Conservation (phyloP, 2,113 vertebrate genomes). For the Montifringilla adamsi region DNA sequence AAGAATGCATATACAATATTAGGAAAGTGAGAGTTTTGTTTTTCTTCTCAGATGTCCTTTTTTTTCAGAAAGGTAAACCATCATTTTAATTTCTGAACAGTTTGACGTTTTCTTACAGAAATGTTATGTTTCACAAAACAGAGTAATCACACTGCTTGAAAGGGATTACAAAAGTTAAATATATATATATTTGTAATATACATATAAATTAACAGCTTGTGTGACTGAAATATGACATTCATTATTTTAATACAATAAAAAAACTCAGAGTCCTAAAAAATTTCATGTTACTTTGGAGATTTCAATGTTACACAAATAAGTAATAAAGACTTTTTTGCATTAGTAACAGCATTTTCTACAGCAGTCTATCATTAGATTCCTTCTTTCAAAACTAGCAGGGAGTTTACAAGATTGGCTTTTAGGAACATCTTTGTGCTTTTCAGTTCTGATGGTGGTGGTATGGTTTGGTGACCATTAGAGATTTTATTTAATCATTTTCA, state of each 20-base stretch:
- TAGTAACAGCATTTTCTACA: not conserved
- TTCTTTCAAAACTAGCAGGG: not conserved
- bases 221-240: not conserved
- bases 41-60: not conserved
- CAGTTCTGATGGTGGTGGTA: not conserved
- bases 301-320: not conserved
- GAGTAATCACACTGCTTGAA: not conserved
- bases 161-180: not conserved
- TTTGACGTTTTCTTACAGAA: not conserved
- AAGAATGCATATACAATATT: not conserved
- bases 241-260: not conserved
- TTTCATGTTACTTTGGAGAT: not conserved
- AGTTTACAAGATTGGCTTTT: not conserved
- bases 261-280: not conserved
- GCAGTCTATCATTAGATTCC: not conserved
- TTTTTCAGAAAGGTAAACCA: not conserved
- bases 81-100: not conserved
- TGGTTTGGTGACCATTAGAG: not conserved
- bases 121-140: not conserved
- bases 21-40: not conserved
- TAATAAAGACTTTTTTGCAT: not conserved
- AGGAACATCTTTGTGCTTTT: not conserved
- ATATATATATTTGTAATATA: not conserved
- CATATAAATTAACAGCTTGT: not conserved
- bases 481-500: not conserved